Evolutionary conservation across 2,113 vertebrate species (phyloP), one percentile per base, ranked within the genome.

Genomic region (Vidua macroura): DNA sequence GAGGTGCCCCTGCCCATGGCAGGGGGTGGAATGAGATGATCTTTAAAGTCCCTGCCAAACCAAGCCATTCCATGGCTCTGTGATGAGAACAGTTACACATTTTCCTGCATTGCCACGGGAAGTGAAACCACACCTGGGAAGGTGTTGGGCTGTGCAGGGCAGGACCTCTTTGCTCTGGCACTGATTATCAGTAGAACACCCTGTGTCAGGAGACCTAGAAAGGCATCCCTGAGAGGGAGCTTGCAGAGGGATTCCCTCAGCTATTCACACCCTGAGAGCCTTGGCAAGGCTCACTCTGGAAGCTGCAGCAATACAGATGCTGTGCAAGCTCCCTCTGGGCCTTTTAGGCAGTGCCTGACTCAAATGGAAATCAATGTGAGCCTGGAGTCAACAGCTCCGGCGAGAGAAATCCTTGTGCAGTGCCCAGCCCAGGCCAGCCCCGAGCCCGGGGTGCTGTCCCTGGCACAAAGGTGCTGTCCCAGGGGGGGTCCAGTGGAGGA

Each of bases 311-410:
- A 31, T 90, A 49, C 90, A 95, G 85, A 84, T 80, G 91, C 87
- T 83, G 80, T 78, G 77, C 73, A 66, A 80, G 52, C 87, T 96
- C 94, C 96, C 96, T 81, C 75, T 24, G 90, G 92, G 95, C 74
- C 83, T 93, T 92, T 96, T 77, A 86, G 76, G 62, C 82, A 86
- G 90, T 33, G 77, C 89, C 76, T 88, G 94, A 85, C 86, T 96
- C 82, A 92, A 95, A 91, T 49, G 70, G 83, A 96, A 96, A 97
- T 97, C 95, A 73, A 96, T 93, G 52, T 0, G 0, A 92, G 90
- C 59, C 88, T 68, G 37, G 63, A 95, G 68, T 77, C 84, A 87
- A 39, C 55, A 37, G 15, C 79, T 92, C 76, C 12, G 3, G 82
- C 84, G 91, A 46, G 56, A 53, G 52, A 88, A 83, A 84, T 2